Base-by-base conservation (phyloP, 1,140 invertebrate genomes). In the Ceratoteleas bidentatus region DNA sequence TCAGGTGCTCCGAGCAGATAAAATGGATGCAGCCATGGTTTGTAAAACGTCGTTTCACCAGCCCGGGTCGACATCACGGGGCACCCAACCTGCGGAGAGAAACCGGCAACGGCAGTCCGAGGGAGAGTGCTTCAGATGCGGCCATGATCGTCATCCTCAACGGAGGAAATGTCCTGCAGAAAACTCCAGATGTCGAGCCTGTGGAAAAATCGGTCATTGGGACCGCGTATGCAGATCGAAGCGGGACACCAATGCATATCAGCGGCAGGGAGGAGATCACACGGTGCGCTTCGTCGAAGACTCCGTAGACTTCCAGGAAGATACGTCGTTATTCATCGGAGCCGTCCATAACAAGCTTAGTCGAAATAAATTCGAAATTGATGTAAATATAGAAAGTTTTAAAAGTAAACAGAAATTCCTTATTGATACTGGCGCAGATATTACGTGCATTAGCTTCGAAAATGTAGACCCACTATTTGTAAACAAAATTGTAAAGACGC, bases 131-230 rank as follows among this genome's bases (percentile, higher is more conserved):
- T 40, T 8, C 38, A 40, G 38, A 10, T 40, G 38, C 38, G 38
- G 38, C 38, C 38, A 11, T 40, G 8, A 40, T 10, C 38, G 11
- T 40, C 38, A 40, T 11, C 8, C 8, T 8, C 8, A 40, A 40
- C 2, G 38, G 8, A 11, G 38, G 38, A 40, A 40, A 3, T 40
- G 38, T 38, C 38, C 38, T 10, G 38, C 38, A 40, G 11, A 11
- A 40, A 40, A 40, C 6, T 40, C 38, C 1, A 79, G 6, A 8
- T 87, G 79, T 53, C 36, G 75, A 3, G 77, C 49, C 10, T 85
- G 83, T 50, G 45, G 69, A 11, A 86, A 82, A 34, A 53, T 53
- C 14, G 84, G 85, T 3, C 85, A 86, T 54, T 87, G 78, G 80
- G 69, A 78, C 36, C 76, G 73, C 10, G 78, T 74, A 3, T 87